Conservation (phyloP, 2,888 invertebrate species). For the Meganola albula region DNA sequence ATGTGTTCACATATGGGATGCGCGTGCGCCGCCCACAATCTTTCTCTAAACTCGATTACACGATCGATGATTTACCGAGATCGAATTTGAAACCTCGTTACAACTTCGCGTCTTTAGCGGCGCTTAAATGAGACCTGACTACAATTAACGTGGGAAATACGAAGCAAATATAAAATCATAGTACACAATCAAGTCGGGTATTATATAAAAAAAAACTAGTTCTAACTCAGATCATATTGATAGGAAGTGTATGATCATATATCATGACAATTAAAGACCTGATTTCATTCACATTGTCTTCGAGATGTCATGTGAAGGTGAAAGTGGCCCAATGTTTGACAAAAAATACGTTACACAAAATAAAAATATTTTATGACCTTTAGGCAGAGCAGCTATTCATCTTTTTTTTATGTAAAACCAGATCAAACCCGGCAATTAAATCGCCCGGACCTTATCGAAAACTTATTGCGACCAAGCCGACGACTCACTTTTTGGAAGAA, state of each 20-base stretch:
- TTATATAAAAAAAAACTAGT: constrained; percentile 29
- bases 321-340: constrained; percentile 59
- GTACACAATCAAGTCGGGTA: constrained; percentile 32
- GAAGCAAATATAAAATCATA: constrained; percentile 28
- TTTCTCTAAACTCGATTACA: constrained; percentile 73
- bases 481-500: constrained; percentile 76
- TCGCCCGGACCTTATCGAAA: constrained; percentile 75
- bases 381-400: constrained; percentile 69
- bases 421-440: constrained; percentile 77
- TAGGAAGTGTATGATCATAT: constrained; percentile 28
- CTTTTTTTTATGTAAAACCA: constrained; percentile 77
- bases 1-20: constrained; percentile 66
- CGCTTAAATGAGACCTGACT: constrained; percentile 31
- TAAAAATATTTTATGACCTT: constrained; percentile 65
- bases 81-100: constrained; percentile 69
- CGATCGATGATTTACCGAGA: constrained; percentile 73
- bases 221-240: constrained; percentile 31
- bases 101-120: constrained; percentile 50
- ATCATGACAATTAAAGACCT: constrained; percentile 57
- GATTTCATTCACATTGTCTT: constrained; percentile 56
- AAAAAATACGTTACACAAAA: constrained; percentile 61
- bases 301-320: too few relatives aligned
- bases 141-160: constrained; percentile 42
- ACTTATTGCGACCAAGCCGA: constrained; percentile 75
- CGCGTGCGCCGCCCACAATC: constrained; percentile 66